A percentile compares a stretch with the other conserved stretches of the same genome.
Conservation (phyloP, 2,797 vertebrate species). For the Triplophysa bombifrons region DNA sequence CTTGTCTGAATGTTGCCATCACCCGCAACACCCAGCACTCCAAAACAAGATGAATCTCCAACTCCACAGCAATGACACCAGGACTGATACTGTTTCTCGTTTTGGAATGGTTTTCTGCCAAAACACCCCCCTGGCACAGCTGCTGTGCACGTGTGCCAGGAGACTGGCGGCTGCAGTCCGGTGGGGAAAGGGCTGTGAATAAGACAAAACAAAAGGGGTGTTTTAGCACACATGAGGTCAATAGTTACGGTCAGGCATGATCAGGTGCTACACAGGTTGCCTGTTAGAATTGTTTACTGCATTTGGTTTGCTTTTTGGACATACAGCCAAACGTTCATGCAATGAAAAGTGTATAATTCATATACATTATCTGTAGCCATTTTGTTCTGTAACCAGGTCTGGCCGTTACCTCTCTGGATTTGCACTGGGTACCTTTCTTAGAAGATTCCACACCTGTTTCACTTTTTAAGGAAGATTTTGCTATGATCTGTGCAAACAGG, state of each 20-base stretch:
- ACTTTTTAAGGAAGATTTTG: no score
- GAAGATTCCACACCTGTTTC: no score
- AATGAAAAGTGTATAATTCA: neutral
- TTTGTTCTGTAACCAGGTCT: neutral
- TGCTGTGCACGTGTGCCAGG: slow-evolving; percentile 39
- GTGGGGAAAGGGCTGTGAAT: slow-evolving; percentile 24
- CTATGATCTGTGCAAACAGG: no score
- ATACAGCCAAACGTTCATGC: neutral
- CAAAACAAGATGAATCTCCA: slow-evolving; percentile 53
- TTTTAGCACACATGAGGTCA: slow-evolving; percentile 26
- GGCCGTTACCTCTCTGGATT: no score
- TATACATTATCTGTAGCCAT: neutral
- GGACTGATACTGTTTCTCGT: slow-evolving; percentile 52
- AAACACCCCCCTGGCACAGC: slow-evolving; percentile 43
- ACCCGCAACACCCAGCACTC: slow-evolving; percentile 38
- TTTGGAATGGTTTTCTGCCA: slow-evolving; percentile 50
- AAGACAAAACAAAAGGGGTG: slow-evolving; percentile 9
- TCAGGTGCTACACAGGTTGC: neutral
- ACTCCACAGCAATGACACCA: slow-evolving; percentile 46
- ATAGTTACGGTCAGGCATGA: neutral
- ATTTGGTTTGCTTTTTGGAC: neutral
- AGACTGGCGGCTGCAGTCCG: slow-evolving; percentile 40
- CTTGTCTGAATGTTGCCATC: slow-evolving; percentile 64
- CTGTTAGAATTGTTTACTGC: neutral
- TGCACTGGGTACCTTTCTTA: no score